Conservation (phyloP, 2,888 invertebrate species). For the Oscheius sp. region DNA sequence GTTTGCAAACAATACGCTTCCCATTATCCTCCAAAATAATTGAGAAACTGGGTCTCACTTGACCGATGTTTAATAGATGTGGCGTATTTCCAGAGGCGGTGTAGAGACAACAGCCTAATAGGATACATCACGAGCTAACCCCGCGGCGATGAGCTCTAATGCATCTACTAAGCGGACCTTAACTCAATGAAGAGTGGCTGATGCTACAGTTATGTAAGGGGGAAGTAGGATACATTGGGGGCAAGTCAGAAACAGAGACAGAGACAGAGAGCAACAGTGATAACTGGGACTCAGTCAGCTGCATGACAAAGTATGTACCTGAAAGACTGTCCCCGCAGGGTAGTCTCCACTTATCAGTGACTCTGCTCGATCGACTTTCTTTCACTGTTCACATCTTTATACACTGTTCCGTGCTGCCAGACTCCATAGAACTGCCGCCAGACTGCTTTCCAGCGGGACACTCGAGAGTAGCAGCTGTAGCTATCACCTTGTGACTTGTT, state of each 20-base stretch:
- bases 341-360: too few relatives aligned
- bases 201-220: conserved; percentile 4
- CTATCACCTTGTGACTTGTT: too few relatives aligned
- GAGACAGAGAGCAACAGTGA: not conserved
- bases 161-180: conserved; percentile 25
- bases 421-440: too few relatives aligned
- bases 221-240: not conserved
- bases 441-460: too few relatives aligned
- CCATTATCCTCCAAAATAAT: not conserved
- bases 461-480: too few relatives aligned
- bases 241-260: not conserved
- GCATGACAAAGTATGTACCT: too few relatives aligned
- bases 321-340: too few relatives aligned
- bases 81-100: not conserved
- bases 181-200: conserved; percentile 28
- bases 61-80: not conserved
- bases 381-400: too few relatives aligned
- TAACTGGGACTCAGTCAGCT: too few relatives aligned
- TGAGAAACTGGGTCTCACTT: not conserved
- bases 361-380: too few relatives aligned
- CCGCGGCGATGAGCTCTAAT: conserved; percentile 36
- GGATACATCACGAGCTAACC: conserved; percentile 36
- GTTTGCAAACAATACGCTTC: conserved; percentile 21
- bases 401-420: too few relatives aligned
- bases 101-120: conserved; percentile 20